These are phyloP conservation scores for Iphiclides podalirius DNA, from an alignment of 2,888 invertebrate genomes.

Conservation along the genomic window DNA sequence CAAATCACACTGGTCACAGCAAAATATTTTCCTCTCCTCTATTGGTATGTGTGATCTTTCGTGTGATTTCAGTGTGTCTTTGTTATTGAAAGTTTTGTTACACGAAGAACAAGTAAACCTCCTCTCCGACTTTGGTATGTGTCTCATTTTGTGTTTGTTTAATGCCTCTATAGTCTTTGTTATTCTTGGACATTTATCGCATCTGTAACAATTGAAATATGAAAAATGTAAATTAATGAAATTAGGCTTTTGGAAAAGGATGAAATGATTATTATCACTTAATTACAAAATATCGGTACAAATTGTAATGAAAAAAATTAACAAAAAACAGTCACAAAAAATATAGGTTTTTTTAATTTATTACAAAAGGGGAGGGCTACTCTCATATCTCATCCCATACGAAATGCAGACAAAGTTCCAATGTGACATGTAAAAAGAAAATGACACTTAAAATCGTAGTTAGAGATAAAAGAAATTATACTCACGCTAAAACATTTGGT, in stretches of 20 bases:
- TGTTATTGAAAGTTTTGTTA: constrained; percentile 69
- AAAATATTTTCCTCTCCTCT: constrained; percentile 73
- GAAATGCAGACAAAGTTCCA: too few relatives aligned
- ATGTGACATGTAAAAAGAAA: too few relatives aligned
- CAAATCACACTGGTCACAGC: constrained; percentile 71
- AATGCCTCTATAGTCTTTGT: constrained; percentile 67
- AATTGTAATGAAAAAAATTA: too few relatives aligned
- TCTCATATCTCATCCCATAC: too few relatives aligned
- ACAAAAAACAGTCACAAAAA: too few relatives aligned
- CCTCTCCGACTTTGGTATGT: constrained; percentile 74
- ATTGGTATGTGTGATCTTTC: constrained; percentile 75
- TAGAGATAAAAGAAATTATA: constrained; percentile 25
- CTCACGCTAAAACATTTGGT: constrained; percentile 70
- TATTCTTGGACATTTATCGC: constrained; percentile 76
- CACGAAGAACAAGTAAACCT: constrained; percentile 69
- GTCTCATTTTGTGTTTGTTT: constrained; percentile 74
- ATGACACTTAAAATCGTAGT: too few relatives aligned
- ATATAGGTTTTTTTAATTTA: too few relatives aligned
- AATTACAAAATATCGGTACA: too few relatives aligned
- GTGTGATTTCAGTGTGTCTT: constrained; percentile 73
- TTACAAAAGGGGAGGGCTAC: too few relatives aligned
- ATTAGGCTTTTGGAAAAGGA: too few relatives aligned
- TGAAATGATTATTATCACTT: too few relatives aligned
- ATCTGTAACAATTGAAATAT: constrained; percentile 48
- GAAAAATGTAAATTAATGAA: not conserved